phyloP scores from a whole-genome alignment of 2,888 invertebrate genomes.

The Leucoma salicis region DNA sequence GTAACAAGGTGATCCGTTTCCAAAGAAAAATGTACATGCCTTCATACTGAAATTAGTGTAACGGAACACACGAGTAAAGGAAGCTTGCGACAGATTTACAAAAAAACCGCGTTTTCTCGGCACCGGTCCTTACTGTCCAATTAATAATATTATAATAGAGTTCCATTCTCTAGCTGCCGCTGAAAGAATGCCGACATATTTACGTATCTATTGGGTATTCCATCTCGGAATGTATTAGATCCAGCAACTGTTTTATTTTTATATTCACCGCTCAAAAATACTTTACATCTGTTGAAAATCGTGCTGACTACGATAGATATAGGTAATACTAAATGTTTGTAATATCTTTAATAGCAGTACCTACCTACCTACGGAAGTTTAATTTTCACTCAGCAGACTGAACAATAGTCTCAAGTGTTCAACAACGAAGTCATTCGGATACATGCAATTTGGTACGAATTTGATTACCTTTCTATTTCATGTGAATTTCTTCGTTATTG shows the following conservation, averaged over 20 bases:
- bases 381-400: constrained; percentile 57
- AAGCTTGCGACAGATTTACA: constrained; percentile 55
- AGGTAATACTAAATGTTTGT: constrained; percentile 51
- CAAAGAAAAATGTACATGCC: constrained; percentile 64
- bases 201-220: constrained; percentile 16
- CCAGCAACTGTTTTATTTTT: constrained; percentile 10
- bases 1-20: constrained; percentile 76
- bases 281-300: constrained; percentile 34
- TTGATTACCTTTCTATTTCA: constrained; percentile 54
- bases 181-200: constrained; percentile 26
- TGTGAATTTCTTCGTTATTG: constrained; percentile 46
- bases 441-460: constrained; percentile 47
- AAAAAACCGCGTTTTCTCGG: constrained; percentile 44
- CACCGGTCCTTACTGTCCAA: constrained; percentile 32
- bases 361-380: constrained; percentile 65
- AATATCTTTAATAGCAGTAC: constrained; percentile 52
- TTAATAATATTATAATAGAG: too few species aligned
- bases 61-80: constrained; percentile 70
- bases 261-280: constrained; percentile 28
- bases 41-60: constrained; percentile 66
- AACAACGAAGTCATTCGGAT: constrained; percentile 37
- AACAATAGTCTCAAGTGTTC: constrained; percentile 54
- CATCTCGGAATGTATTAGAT: constrained; percentile 24
- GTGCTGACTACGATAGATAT: constrained; percentile 48
- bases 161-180: too few species aligned